Conservation (phyloP, 2,113 vertebrate genomes). For the Cyprinodon brontotheroides region DNA sequence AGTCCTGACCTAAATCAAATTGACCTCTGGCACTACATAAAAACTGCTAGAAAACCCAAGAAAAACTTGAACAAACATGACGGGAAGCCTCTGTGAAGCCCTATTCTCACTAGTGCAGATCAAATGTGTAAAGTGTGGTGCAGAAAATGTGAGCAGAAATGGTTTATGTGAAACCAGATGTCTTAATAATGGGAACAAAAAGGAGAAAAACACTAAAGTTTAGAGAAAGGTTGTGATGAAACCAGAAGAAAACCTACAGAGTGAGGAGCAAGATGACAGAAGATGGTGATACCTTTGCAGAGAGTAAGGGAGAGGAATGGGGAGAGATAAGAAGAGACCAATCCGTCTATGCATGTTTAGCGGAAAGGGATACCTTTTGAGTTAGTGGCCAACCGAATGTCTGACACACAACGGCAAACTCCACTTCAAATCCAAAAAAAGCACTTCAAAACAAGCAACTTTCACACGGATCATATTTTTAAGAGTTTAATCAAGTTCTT, state of each 20-base stretch:
- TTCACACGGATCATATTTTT: slow-evolving; percentile 18
- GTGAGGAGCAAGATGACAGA: slow-evolving; percentile 34
- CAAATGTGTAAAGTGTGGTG: not conserved
- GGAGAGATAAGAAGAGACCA: slow-evolving; percentile 51
- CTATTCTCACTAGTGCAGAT: not conserved
- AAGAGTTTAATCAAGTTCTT: slow-evolving; percentile 25
- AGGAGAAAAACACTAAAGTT: slow-evolving; percentile 22
- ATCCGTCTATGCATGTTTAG: slow-evolving; percentile 54
- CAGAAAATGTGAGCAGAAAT: not conserved
- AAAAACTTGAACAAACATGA: not conserved
- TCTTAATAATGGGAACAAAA: slow-evolving; percentile 10
- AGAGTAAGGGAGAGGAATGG: slow-evolving; percentile 48
- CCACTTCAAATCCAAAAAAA: slow-evolving; percentile 42
- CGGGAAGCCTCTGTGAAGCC: not conserved
- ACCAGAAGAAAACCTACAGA: slow-evolving; percentile 23
- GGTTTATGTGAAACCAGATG: slow-evolving; percentile 5
- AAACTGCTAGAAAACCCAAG: not conserved
- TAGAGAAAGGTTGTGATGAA: slow-evolving; percentile 37
- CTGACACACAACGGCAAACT: slow-evolving; percentile 42
- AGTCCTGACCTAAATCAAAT: not conserved
- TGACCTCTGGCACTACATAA: not conserved
- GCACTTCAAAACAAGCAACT: slow-evolving; percentile 40
- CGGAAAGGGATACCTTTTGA: slow-evolving; percentile 32
- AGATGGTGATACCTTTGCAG: slow-evolving; percentile 50
- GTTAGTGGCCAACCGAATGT: slow-evolving; percentile 32